Base-by-base conservation (phyloP, 2,888 invertebrate genomes). In the Trissoscelio sp. region DNA sequence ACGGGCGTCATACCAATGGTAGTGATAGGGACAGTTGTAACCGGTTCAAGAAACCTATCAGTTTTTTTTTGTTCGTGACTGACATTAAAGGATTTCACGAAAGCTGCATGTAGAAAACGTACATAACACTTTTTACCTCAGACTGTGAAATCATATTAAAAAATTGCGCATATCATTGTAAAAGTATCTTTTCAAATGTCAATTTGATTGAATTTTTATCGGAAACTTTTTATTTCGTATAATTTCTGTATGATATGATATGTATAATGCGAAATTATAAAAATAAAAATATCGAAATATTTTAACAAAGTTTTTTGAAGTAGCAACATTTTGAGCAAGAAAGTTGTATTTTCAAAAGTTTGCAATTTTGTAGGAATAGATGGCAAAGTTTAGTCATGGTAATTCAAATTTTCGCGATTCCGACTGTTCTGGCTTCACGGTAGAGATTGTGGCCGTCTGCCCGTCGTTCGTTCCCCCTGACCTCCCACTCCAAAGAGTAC, bases 381-480 rank as follows among this genome's bases (percentile, higher is more conserved):
- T 44, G 31, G 11, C 18, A 51, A 42, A 48, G 42, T 51, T 75
- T 58, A 18, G 58, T 16, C 60, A 20, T 58, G 48, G 37, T 48
- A 48, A 67, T 69, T 79, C 46, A 67, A 67, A 79, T 67, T 79
- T 60, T 69, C 57, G 20, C 57, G 22, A 79, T 42, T 58, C 57
- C 58, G 60, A 64, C 62, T 78, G 39, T 70, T 55, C 51, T 37
- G 66, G 60, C 51, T 66, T 79, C 44, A 66, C 28, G 6, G 51
- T 60, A 18, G 67, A 66, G 60, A 79, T 79, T 79, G 73, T 67
- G 53, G 66, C 58, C 31, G 72, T 77, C 67, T 67, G 67, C 12
- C 24, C 51, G 67, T 24, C 55, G 70, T 70, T 78, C 72, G 44
- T 72, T 72, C 48, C 72, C 58, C 72, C 51, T 53, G 60, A 66